Percentiles rank a stretch among this genome's conserved stretches.
These are phyloP conservation scores for Lysandra coridon DNA, from an alignment of 2,888 invertebrate species.

Conservation along the genomic window DNA sequence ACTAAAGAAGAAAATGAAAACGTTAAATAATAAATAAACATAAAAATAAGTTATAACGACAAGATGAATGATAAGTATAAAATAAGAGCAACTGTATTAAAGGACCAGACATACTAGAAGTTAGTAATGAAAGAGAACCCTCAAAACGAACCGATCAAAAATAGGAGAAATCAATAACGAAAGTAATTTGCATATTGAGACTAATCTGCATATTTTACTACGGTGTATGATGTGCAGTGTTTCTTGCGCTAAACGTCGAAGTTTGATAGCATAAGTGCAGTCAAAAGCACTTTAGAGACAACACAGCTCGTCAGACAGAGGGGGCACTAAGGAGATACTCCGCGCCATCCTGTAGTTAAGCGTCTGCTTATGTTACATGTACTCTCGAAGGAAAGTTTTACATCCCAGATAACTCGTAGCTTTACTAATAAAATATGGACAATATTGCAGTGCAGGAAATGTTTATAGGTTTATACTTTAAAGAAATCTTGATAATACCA, in stretches of 20 bases:
- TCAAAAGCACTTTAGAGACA: slow-evolving; percentile 26
- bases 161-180: neutral
- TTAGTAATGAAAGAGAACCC: neutral
- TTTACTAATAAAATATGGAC: neutral
- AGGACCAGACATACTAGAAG: neutral
- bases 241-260: slow-evolving; percentile 13
- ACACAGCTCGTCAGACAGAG: slow-evolving; percentile 26
- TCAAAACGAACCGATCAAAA: neutral
- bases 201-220: neutral
- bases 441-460: too few species aligned
- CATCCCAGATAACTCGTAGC: neutral
- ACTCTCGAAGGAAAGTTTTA: slow-evolving; percentile 15
- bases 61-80: neutral
- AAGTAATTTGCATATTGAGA: neutral
- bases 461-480: too few species aligned
- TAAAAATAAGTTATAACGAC: too few species aligned
- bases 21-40: neutral
- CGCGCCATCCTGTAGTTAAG: slow-evolving; percentile 23
- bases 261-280: slow-evolving; percentile 16
- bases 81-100: neutral
- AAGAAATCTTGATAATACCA: too few species aligned
- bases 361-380: slow-evolving; percentile 1
- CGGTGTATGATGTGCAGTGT: neutral
- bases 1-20: neutral
- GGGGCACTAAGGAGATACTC: slow-evolving; percentile 18